Evolutionary conservation across 2,113 vertebrate genomes (phyloP), one percentile per base, ranked within the genome.

Genomic region (Polypterus bichir): DNA sequence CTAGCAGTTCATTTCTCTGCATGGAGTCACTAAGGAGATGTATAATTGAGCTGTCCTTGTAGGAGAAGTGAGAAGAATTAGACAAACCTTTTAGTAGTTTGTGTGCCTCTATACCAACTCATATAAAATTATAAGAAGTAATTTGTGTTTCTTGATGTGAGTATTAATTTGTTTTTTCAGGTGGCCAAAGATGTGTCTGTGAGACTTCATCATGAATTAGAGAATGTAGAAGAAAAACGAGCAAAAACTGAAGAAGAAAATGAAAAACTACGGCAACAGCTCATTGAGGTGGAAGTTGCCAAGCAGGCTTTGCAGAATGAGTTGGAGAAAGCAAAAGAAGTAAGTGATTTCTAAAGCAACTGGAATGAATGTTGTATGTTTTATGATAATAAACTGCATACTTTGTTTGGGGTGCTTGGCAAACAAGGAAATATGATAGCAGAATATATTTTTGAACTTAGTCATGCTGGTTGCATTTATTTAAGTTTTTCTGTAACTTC

Each of bases 101-200:
- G 45, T 8, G 7, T 6, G n/a, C 10, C 27, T 52, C 46, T 9
- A 45, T 45, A 61, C 46, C 49, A 52, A 52, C 46, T 61, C n/a
- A 9, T 47, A 51, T 5, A 27, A 11, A 60, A 27, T 64, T 44
- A 3, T 45, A 9, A 65, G 45, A 56, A 64, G 5, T 57, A 62
- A 49, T 47, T 11, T 8, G 11, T 46, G 6, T 47, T 52, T 4
- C 5, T 9, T 4, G 44, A 46, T 9, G 71, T 27, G 27, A 27
- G 27, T 27, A 27, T 27, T 48, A 7, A 11, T 7, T 61, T 5
- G 6, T 52, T 61, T 57, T 57, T 73, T 63, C 82, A 98, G 96
- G 96, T 98, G 76, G 96, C 96, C 27, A 98, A 98, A 68, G 96
- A 98, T 71, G 96, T 98, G 44, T 98, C 96, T 0, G 96, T 98